Evolutionary conservation across 1,140 invertebrate species (phyloP).

Genomic region (Macrosteles quadrilineatus): DNA sequence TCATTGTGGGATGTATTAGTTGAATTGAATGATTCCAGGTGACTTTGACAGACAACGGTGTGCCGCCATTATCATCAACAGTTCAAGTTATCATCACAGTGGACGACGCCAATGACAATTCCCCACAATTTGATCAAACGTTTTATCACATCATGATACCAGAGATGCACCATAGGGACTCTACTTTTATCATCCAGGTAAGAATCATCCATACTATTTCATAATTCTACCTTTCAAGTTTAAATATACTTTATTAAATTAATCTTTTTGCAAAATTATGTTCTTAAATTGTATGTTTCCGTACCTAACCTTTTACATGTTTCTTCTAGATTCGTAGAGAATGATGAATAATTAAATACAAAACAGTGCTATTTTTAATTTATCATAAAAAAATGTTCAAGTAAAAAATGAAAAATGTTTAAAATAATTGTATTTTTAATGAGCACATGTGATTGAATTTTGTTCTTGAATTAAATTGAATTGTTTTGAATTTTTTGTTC

Average conservation of each 20-base stretch:
- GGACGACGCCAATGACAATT: constrained; percentile 89
- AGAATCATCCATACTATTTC: too few species aligned
- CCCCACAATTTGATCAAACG: constrained; percentile 79
- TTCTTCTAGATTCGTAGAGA: too few species aligned
- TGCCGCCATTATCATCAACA: constrained; percentile 69
- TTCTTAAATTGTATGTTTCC: background rate
- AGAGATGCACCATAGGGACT: constrained; percentile 40
- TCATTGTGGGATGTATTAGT: constrained; percentile 20
- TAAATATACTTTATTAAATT: too few species aligned
- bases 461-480: too few species aligned
- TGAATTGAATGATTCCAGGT: constrained; percentile 57
- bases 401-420: too few species aligned
- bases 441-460: too few species aligned
- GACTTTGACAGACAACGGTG: constrained; percentile 74
- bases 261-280: background rate
- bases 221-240: too few species aligned
- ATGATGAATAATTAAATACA: too few species aligned
- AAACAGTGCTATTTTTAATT: too few species aligned
- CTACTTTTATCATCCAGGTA: constrained; percentile 27
- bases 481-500: too few species aligned
- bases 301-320: background rate
- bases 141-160: constrained; percentile 79
- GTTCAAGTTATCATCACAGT: constrained; percentile 81
- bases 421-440: too few species aligned
- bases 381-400: too few species aligned